Conservation (phyloP, 2,797 vertebrate genomes). For the Psittacula derbiana region DNA sequence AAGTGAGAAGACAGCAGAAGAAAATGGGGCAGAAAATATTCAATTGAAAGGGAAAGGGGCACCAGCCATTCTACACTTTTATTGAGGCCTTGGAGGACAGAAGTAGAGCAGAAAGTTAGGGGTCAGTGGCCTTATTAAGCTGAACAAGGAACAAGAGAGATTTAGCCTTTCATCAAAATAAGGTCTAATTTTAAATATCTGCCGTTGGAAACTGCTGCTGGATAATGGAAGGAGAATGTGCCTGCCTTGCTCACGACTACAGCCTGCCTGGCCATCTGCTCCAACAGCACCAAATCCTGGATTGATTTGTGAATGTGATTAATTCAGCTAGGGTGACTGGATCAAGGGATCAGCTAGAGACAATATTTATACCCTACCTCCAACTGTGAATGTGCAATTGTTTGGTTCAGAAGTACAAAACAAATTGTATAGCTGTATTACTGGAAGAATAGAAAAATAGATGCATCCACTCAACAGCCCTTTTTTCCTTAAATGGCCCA, state of each 20-base stretch:
- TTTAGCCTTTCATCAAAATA: background rate
- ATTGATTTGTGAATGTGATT: slow-evolving; percentile 15
- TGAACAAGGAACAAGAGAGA: background rate
- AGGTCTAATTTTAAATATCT: background rate
- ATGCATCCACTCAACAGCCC: background rate
- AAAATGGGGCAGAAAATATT: slow-evolving; percentile 5
- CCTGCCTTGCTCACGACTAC: background rate
- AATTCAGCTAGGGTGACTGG: background rate
- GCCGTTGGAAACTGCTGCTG: background rate
- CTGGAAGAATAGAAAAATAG: background rate
- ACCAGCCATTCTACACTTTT: background rate
- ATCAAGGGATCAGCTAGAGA: slow-evolving; percentile 49
- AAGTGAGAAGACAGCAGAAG: background rate
- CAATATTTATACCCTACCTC: slow-evolving; percentile 31
- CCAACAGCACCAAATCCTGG: slow-evolving; percentile 43
- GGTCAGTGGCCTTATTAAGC: background rate
- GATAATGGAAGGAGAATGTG: background rate
- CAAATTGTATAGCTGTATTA: background rate
- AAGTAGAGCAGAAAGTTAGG: background rate
- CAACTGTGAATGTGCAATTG: slow-evolving; percentile 38
- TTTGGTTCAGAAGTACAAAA: slow-evolving; percentile 31
- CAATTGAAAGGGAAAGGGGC: background rate
- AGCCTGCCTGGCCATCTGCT: slow-evolving; percentile 55
- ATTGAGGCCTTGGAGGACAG: background rate
- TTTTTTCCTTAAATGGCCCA: background rate